Evolutionary conservation across 2,113 vertebrate genomes (phyloP), one percentile per base, ranked within the genome.

Genomic region (Synodontis membranacea): DNA sequence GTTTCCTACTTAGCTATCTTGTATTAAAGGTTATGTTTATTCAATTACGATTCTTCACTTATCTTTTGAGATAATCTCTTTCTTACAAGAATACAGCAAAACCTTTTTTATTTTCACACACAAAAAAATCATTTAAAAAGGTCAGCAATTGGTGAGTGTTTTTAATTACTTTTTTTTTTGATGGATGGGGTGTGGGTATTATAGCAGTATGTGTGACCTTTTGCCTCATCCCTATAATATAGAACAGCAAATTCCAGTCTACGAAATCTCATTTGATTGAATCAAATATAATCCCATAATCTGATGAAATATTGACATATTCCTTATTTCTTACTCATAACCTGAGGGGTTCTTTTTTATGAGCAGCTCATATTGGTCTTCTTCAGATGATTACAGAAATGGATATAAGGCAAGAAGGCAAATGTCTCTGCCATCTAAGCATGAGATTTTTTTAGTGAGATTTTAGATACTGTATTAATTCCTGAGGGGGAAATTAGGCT

Each of bases 161-260:
- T 44, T 25, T 44, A 25, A 3, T 12, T 50, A 50, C 10, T 50
- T 14, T 50, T 68, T 72, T 25, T 56, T 37, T 31, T 34, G n/a
- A 39, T 74, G 42, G n/a, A 80, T 37, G 19, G 14, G 17, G 42
- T 48, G 25, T 12, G 3, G 39, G 25, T 46, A 46, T 31, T 78
- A 50, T 15, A 50, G 46, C 11, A 78, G 48, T 78, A n/a, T 50
- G 50, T 52, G 6, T 78, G 75, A 79, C 75, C 75, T 54, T 79
- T 79, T 54, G 76, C 50, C 31, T 39, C 34, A 80, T 58, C 21
- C 21, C 34, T 56, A 1, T 44, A 58, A 56, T 19, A 58, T n/a
- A 82, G 23, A 60, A 62, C 56, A 62, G 58, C 58, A 82, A 82
- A 82, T 82, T 82, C 17, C 60, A 82, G 52, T 80, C 78, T 58